phyloP scores from a whole-genome alignment of 2,888 invertebrate species.

The Syrista parreyssii region DNA sequence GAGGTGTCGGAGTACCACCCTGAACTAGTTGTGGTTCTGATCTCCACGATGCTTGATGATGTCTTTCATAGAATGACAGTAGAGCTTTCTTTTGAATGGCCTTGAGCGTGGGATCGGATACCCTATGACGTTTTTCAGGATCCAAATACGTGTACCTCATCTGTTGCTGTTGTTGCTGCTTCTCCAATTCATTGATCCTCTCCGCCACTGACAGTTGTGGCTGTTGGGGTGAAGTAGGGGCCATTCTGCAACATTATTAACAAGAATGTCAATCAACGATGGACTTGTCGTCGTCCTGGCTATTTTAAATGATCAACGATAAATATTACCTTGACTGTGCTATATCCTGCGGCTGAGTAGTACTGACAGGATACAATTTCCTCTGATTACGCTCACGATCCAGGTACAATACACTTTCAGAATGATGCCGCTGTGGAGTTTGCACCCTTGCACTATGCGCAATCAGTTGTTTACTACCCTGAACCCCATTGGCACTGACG shows the following conservation, averaged over 20 bases:
- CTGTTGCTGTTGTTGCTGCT: constrained; percentile 65
- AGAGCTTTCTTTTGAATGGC: constrained; percentile 86
- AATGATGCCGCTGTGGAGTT: constrained; percentile 82
- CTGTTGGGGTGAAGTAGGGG: constrained; percentile 58
- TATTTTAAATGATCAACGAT: constrained; percentile 77
- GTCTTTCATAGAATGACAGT: constrained; percentile 83
- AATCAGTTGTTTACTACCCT: constrained; percentile 71
- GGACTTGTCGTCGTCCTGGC: constrained; percentile 68
- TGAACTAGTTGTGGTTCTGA: constrained; percentile 71
- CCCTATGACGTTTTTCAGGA: constrained; percentile 78
- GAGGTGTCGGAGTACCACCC: constrained; percentile 37
- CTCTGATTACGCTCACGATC: constrained; percentile 70
- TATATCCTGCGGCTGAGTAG: constrained; percentile 69
- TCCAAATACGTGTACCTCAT: constrained; percentile 77
- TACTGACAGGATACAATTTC: constrained; percentile 78
- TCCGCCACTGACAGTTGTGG: constrained; percentile 70
- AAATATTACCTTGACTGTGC: constrained; percentile 38
- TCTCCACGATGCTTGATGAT: constrained; percentile 69
- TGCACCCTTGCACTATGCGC: constrained; percentile 82
- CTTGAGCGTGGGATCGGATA: constrained; percentile 80
- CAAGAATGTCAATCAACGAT: constrained; percentile 7
- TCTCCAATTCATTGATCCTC: constrained; percentile 68
- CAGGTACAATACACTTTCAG: constrained; percentile 80
- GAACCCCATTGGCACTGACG: constrained; percentile 49
- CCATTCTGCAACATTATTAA: constrained; percentile 33